phyloP scores from a whole-genome alignment of 2,888 invertebrate species.

The Amphipoea oculea region DNA sequence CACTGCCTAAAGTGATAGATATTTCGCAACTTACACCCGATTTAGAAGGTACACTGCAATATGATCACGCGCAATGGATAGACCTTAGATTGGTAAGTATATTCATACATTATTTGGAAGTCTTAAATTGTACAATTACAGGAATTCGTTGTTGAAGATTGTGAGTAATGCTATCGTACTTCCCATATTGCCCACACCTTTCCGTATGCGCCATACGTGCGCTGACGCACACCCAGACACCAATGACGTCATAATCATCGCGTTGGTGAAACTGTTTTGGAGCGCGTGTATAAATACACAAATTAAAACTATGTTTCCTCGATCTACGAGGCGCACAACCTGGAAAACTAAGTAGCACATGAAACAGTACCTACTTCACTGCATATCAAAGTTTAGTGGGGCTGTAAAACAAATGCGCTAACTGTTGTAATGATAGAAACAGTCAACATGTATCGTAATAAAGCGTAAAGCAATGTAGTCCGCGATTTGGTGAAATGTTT shows the following conservation, averaged over 20 bases:
- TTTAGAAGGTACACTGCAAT: slow-evolving; percentile 97
- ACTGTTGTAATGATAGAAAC: slow-evolving; percentile 42
- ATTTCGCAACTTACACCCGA: slow-evolving; percentile 97
- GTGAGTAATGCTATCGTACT: slow-evolving; percentile 58
- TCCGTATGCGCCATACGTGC: slow-evolving; percentile 43
- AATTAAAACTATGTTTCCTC: slow-evolving; percentile 46
- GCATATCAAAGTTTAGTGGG: slow-evolving; percentile 17
- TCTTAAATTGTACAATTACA: slow-evolving; percentile 34
- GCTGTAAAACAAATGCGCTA: slow-evolving; percentile 35
- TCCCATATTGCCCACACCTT: slow-evolving; percentile 55
- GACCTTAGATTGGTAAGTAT: slow-evolving; percentile 94
- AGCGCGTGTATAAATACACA: slow-evolving; percentile 46
- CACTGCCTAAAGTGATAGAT: slow-evolving; percentile 97
- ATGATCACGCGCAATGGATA: slow-evolving; percentile 99
- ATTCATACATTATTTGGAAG: slow-evolving; percentile 30
- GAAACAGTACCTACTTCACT: slow-evolving; percentile 15
- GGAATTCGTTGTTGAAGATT: slow-evolving; percentile 50
- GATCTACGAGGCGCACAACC: slow-evolving; percentile 23
- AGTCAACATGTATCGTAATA: slow-evolving; percentile 45
- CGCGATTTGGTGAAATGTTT: slow-evolving; percentile 43
- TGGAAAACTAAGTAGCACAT: slow-evolving; percentile 30
- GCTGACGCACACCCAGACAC: slow-evolving; percentile 42
- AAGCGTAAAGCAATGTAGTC: slow-evolving; percentile 28
- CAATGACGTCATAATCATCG: slow-evolving; percentile 56
- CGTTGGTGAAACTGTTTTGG: slow-evolving; percentile 49